Conservation (phyloP, 2,113 vertebrate species). For the Bagarius yarrelli region DNA sequence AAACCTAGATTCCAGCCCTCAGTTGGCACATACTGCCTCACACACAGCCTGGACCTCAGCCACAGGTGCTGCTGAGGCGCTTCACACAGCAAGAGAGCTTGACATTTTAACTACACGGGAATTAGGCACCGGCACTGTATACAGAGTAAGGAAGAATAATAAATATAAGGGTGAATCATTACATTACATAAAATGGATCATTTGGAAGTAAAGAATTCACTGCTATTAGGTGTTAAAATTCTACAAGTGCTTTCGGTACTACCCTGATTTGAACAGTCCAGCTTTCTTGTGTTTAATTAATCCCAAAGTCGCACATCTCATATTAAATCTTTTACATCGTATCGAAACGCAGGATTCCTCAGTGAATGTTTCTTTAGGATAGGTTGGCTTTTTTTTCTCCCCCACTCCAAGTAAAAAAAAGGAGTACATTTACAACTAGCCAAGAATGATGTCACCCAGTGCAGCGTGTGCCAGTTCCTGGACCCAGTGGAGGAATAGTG, state of each 20-base stretch:
- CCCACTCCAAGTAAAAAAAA: conserved; percentile 71
- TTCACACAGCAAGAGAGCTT: not conserved
- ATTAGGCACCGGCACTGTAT: not conserved
- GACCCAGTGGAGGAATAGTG: conserved; percentile 78
- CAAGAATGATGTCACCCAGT: conserved; percentile 91
- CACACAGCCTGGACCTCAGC: conserved; percentile 18
- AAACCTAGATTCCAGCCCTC: conserved; percentile 85
- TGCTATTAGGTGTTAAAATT: not conserved
- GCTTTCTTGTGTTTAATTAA: conserved; percentile 26
- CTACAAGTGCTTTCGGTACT: not conserved
- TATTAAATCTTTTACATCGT: conserved; percentile 48
- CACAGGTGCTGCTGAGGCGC: conserved; percentile 37
- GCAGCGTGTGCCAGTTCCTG: conserved; percentile 75
- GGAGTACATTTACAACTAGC: conserved; percentile 78
- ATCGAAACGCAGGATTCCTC: conserved; percentile 64
- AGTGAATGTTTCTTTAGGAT: conserved; percentile 74
- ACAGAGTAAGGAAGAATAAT: not conserved
- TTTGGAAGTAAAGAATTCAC: not conserved
- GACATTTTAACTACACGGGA: not conserved
- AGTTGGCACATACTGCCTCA: conserved; percentile 22
- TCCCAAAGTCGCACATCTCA: conserved; percentile 20
- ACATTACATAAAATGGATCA: not conserved
- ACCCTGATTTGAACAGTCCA: not conserved
- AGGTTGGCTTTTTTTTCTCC: conserved; percentile 58
- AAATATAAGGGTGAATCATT: not conserved